These are phyloP conservation scores for Vicugna pacos DNA, from an alignment of 2,113 vertebrate genomes.

Conservation along the genomic window DNA sequence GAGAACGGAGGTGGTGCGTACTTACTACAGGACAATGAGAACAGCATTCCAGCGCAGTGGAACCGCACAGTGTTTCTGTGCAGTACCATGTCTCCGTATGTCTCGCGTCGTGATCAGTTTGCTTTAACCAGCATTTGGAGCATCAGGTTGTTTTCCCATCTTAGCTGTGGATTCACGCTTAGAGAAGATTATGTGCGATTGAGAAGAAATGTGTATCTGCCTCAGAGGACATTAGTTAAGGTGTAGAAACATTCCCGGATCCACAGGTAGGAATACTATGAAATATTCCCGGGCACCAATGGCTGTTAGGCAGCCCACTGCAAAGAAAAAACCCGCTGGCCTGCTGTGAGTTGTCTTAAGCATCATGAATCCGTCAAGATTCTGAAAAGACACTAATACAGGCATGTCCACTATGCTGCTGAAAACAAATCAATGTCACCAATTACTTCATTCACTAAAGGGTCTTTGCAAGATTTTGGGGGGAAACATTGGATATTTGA, in stretches of 20 bases:
- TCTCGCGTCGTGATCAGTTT: fast-evolving
- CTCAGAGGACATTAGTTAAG: too few species aligned
- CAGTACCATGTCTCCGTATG: fast-evolving
- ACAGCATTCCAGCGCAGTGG: fast-evolving
- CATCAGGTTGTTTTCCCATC: too few species aligned
- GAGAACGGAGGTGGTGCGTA: fast-evolving
- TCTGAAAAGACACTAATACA: background rate
- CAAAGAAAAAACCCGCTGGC: background rate
- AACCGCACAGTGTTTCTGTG: fast-evolving
- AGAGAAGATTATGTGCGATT: background rate
- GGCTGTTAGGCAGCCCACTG: too few species aligned
- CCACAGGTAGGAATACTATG: fast-evolving
- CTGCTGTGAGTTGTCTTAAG: background rate
- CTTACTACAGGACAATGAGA: fast-evolving
- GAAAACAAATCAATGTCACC: background rate
- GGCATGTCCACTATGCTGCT: background rate
- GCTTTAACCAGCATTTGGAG: too few species aligned
- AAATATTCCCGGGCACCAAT: background rate
- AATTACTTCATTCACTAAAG: background rate
- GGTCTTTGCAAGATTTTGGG: background rate
- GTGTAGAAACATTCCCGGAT: background rate
- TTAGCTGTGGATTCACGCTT: fast-evolving
- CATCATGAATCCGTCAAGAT: too few species aligned
- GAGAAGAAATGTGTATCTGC: background rate
- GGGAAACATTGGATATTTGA: background rate